Evolutionary conservation across 2,888 invertebrate species (phyloP), one percentile per base, ranked within the genome.

Genomic region (Nineta flava): DNA sequence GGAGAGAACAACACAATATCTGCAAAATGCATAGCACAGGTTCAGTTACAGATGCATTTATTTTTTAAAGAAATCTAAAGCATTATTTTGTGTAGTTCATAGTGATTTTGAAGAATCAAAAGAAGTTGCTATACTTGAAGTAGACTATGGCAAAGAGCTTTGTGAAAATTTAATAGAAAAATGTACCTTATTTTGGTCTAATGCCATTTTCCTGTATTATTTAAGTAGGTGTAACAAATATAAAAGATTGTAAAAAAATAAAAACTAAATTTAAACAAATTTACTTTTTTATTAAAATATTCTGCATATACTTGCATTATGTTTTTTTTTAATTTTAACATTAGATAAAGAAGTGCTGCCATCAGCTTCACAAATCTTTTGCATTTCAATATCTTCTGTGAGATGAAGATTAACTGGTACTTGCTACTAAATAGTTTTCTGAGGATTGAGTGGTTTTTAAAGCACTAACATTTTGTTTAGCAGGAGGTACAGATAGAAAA

Each of bases 31-130:
- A 50, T 53, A 32, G 56, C 55, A 16, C 59, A 60, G 50, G 53
- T 60, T 15, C 55, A 59, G 32, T 9, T 59, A 46, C 58, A 60
- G 53, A 60, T 59, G 60, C 53, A 55, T 47, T n/a, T n/a, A n/a
- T n/a, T 51, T 57, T 34, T 34, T 54, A 16, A 46, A 51, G 12
- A 54, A 55, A 48, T 51, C 50, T 40, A 52, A 53, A 45, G 55
- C 54, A 9, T 49, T 55, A 19, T 41, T 41, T 13, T 41, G 41
- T 13, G 41, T 41, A 13, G 41, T n/a, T 41, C 13, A 41, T 13
- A 13, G 7, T 41, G 41, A 41, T 41, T 41, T 13, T 41, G 41
- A 41, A 13, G 16, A 15, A 9, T 13, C 41, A 13, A 9, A 41
- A 41, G 12, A 41, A 10, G 41, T 41, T 6, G 12, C 41, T 41